A percentile compares a stretch with the other conserved stretches of the same genome.
phyloP scores from a whole-genome alignment of 2,888 invertebrate genomes.

The Drosophila koepferae region DNA sequence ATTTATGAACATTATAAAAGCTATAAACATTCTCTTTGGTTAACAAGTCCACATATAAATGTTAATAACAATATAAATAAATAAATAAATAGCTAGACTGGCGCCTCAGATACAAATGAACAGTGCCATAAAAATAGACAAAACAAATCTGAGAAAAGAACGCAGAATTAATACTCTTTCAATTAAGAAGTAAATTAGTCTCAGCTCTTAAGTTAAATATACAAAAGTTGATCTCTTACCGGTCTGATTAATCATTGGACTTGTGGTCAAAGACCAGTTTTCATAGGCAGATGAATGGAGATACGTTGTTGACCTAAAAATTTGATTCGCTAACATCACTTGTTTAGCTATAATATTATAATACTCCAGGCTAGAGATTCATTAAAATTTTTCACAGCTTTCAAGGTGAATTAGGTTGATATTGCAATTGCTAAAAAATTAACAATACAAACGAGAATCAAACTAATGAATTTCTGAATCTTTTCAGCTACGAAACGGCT shows the following conservation, averaged over 20 bases:
- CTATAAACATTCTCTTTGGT: conserved; percentile 25
- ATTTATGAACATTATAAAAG: conserved; percentile 50
- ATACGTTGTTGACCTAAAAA: background rate
- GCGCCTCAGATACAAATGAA: conserved; percentile 57
- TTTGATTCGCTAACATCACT: background rate
- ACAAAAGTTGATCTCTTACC: conserved; percentile 2
- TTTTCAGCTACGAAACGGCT: conserved; percentile 90
- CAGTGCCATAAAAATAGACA: conserved; percentile 4
- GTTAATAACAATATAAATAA: conserved; percentile 48
- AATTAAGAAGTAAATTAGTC: conserved; percentile 4
- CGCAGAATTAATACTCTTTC: conserved; percentile 23
- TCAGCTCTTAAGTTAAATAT: background rate
- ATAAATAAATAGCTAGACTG: conserved; percentile 41
- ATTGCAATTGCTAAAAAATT: conserved; percentile 20
- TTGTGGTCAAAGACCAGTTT: background rate
- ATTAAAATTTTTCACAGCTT: conserved; percentile 39
- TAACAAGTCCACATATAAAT: conserved; percentile 51
- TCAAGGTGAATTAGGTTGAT: conserved; percentile 59
- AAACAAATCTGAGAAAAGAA: conserved; percentile 8
- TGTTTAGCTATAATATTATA: conserved; percentile 3
- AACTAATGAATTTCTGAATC: background rate
- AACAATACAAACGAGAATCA: conserved; percentile 1
- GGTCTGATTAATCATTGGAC: conserved; percentile 7
- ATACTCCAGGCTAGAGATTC: conserved; percentile 3
- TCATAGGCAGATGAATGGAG: background rate